Evolutionary conservation across 2,113 vertebrate species (phyloP), one percentile per base, ranked within the genome.

Genomic region (Triplophysa siluroides): DNA sequence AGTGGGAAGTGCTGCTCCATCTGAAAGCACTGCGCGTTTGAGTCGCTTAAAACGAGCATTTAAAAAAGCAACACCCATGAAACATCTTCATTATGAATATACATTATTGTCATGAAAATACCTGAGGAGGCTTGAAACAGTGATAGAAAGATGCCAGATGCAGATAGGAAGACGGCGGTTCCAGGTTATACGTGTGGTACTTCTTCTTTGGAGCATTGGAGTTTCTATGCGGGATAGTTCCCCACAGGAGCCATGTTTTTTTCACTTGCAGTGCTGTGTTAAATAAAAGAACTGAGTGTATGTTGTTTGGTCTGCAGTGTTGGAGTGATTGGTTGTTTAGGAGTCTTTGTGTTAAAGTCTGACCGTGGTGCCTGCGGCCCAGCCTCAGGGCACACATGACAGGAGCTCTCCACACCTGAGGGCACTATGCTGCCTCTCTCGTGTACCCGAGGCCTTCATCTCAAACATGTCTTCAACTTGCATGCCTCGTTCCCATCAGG

Each of bases 321-420:
- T 70, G 6, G 43, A 41, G 58, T 21, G 60, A 18, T 16, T 29
- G 58, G 21, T 58, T 61, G 26, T 67, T 71, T 62, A 7, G 65
- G 47, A 76, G 21, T 19, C 43, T 43, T 60, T 54, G 52, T 24
- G 14, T 29, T 73, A 21, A 54, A 72, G 41, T 56, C 19, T 14
- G 23, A 14, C 60, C 26, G 66, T 29, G 67, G 18, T 14, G 83
- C 75, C 79, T 66, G 41, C 68, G 66, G 83, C 24, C 47, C 50
- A 77, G 72, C 78, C 75, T 84, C 41, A 2, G 79, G 83, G 79
- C 74, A 69, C 75, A 81, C 21, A 81, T 75, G 68, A 84, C 75
- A 69, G 74, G 65, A 45, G 58, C 47, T 56, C 58, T 64, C 61
- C 26, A 18, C 66, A 80, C 82, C 73, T 72, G 72, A 66, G 78